Evolutionary conservation across 2,113 vertebrate species (phyloP).

Genomic region (Tupaia chinensis): DNA sequence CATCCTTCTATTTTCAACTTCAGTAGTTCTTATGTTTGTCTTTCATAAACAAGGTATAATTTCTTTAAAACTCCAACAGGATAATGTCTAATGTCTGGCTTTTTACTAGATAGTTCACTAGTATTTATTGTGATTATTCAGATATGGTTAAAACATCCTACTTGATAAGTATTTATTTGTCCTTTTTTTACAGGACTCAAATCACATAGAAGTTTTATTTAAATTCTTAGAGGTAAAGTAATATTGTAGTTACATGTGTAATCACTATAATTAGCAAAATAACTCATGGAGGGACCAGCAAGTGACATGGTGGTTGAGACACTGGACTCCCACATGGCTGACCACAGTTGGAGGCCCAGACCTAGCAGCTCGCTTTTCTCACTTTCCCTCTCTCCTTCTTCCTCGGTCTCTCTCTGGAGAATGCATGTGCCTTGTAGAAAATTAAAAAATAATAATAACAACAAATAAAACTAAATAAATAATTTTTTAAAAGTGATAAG

Average conservation of each 20-base stretch:
- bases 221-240: not conserved
- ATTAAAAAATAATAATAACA: too few relatives aligned
- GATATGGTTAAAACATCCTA: not conserved
- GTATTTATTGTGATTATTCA: not conserved
- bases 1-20: not conserved
- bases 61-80: not conserved
- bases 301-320: too few relatives aligned
- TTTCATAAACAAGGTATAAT: not conserved
- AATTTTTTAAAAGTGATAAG: too few relatives aligned
- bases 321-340: too few relatives aligned
- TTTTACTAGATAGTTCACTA: not conserved
- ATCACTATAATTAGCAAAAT: not conserved
- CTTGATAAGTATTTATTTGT: not conserved
- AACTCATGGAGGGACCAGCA: not conserved
- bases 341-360: too few relatives aligned
- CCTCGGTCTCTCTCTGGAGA: too few relatives aligned
- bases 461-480: too few relatives aligned
- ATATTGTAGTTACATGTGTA: not conserved
- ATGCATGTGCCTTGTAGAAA: too few relatives aligned
- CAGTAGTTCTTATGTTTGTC: not conserved
- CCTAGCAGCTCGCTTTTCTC: too few relatives aligned
- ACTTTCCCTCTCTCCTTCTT: too few relatives aligned
- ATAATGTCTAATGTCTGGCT: not conserved
- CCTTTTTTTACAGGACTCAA: not conserved
- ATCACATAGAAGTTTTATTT: not conserved